Conservation (phyloP, 2,113 vertebrate species). For the Tenebrosternarchus preto region DNA sequence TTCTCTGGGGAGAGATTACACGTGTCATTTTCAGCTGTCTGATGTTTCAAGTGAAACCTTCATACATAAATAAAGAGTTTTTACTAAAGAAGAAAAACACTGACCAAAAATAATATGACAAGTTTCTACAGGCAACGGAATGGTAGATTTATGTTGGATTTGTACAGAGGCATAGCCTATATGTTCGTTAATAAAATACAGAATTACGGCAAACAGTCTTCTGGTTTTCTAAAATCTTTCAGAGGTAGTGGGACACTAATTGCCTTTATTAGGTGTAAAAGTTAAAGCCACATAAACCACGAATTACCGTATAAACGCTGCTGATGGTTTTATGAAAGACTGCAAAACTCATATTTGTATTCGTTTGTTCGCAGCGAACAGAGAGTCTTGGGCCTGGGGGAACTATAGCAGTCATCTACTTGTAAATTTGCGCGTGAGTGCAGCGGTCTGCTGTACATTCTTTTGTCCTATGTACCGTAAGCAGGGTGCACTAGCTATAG, state of each 20-base stretch:
- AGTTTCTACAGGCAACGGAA: slow-evolving; percentile 35
- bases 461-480: too few relatives aligned
- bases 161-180: neutral
- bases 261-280: slow-evolving; percentile 41
- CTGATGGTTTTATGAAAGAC: slow-evolving; percentile 28
- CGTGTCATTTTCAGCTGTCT: slow-evolving; percentile 78
- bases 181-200: neutral
- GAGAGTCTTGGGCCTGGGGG: too few relatives aligned
- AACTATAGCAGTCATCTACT: too few relatives aligned
- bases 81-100: slow-evolving; percentile 44
- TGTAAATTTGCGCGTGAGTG: too few relatives aligned
- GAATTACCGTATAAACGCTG: slow-evolving; percentile 11
- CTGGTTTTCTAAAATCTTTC: neutral
- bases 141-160: neutral
- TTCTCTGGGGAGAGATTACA: slow-evolving; percentile 75
- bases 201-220: neutral
- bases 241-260: slow-evolving; percentile 22
- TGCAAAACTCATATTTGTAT: slow-evolving; percentile 13
- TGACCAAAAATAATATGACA: slow-evolving; percentile 62
- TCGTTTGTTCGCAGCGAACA: neutral
- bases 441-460: too few relatives aligned
- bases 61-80: slow-evolving; percentile 65
- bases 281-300: slow-evolving; percentile 47
- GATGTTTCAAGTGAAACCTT: slow-evolving; percentile 72
- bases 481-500: too few relatives aligned